phyloP scores from a whole-genome alignment of 2,113 vertebrate species.

The Nematolebias whitei region DNA sequence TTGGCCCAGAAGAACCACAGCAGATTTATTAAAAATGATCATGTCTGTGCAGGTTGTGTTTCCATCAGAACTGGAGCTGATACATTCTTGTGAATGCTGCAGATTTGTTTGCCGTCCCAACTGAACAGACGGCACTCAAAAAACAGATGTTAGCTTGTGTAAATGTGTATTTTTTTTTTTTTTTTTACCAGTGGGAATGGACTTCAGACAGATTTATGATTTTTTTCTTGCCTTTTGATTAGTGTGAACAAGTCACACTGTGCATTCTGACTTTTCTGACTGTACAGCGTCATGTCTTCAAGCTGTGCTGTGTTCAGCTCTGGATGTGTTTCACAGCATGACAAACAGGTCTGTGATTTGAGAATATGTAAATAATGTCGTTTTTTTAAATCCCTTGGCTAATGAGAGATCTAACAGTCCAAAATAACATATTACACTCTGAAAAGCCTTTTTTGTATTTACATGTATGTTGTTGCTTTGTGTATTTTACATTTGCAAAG shows the following conservation, averaged over 20 bases:
- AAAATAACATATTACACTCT: not conserved
- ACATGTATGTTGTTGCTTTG: no score
- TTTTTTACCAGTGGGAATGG: not conserved
- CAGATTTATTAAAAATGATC: not conserved
- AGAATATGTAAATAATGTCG: not conserved
- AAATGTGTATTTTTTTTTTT: not conserved
- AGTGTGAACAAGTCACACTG: not conserved
- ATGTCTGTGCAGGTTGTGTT: not conserved
- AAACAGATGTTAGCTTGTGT: not conserved
- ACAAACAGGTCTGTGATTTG: not conserved
- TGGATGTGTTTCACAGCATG: slow-evolving; percentile 4
- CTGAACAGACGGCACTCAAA: not conserved
- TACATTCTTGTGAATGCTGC: not conserved
- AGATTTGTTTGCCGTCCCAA: not conserved
- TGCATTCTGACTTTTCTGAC: not conserved
- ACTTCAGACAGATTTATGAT: not conserved
- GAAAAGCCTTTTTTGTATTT: not conserved
- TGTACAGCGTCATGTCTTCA: not conserved
- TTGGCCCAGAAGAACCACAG: not conserved
- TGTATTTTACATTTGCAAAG: not conserved
- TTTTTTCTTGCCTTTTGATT: not conserved
- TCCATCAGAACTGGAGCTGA: not conserved
- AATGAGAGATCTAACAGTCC: not conserved
- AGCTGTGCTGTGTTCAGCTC: not conserved
- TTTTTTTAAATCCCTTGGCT: not conserved